These are phyloP conservation scores for Myrmecophaga tridactyla DNA, from an alignment of 2,113 vertebrate species.

Conservation along the genomic window DNA sequence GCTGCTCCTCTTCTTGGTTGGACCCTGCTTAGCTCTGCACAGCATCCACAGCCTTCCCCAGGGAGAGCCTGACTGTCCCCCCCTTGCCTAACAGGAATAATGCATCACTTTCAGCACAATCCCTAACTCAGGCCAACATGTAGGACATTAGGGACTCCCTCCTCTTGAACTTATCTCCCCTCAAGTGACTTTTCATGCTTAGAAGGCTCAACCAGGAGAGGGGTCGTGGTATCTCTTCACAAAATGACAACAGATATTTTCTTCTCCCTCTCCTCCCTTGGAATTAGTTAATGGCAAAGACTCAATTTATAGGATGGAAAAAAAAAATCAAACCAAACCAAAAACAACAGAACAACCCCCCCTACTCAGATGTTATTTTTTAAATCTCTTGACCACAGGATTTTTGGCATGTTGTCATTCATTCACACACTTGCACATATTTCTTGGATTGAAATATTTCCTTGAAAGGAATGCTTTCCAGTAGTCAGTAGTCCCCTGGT, in stretches of 20 bases:
- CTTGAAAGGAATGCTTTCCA: background rate
- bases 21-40: background rate
- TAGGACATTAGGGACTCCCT: background rate
- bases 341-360: background rate
- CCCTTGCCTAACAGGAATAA: background rate
- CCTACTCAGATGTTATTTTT: background rate
- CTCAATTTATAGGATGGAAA: background rate
- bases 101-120: background rate
- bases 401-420: background rate
- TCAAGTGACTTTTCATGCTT: conserved; percentile 19
- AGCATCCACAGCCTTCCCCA: background rate
- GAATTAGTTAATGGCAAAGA: background rate
- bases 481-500: background rate
- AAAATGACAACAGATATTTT: conserved; percentile 9
- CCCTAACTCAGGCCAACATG: background rate
- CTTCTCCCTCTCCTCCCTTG: background rate
- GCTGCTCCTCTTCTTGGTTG: background rate
- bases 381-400: background rate
- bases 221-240: background rate
- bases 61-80: background rate
- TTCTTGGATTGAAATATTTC: background rate
- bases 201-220: background rate
- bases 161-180: conserved; percentile 27
- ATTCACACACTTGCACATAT: background rate
- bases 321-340: background rate